A percentile compares a stretch with the other conserved stretches of the same genome.
phyloP scores from a whole-genome alignment of 2,113 vertebrate species.

The Anser cygnoides region DNA sequence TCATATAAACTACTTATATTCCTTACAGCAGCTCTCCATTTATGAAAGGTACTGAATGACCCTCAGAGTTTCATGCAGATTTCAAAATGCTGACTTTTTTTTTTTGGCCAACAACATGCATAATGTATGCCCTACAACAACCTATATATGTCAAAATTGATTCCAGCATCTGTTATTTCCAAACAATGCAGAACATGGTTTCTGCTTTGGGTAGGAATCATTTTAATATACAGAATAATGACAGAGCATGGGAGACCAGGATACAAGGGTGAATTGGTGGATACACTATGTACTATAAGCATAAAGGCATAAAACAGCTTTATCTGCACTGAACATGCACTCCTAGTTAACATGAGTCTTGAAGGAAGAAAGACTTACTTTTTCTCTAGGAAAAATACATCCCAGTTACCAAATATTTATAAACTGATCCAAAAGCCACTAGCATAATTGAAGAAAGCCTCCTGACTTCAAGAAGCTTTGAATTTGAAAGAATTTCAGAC shows the following conservation, averaged over 20 bases:
- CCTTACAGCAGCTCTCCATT: background rate
- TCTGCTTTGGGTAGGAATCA: background rate
- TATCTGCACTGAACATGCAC: background rate
- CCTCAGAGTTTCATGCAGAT: background rate
- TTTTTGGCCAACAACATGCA: background rate
- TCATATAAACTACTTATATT: background rate
- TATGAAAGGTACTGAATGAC: background rate
- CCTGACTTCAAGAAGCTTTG: background rate
- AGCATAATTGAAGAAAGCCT: background rate
- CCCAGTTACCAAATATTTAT: background rate
- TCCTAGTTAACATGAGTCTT: background rate
- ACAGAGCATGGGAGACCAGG: background rate
- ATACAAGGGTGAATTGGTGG: background rate
- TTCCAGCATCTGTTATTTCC: constrained; percentile 2
- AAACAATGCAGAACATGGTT: fast-evolving
- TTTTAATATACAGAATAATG: background rate
- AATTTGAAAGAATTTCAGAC: background rate
- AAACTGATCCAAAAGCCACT: background rate
- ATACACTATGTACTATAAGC: background rate
- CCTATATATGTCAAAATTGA: constrained; percentile 9
- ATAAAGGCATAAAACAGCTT: background rate
- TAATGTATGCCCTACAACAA: background rate
- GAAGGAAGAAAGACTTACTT: background rate
- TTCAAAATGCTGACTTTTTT: background rate
- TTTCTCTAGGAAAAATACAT: background rate